Base-by-base conservation (phyloP, 2,113 vertebrate genomes). In the Carassius gibelio region DNA sequence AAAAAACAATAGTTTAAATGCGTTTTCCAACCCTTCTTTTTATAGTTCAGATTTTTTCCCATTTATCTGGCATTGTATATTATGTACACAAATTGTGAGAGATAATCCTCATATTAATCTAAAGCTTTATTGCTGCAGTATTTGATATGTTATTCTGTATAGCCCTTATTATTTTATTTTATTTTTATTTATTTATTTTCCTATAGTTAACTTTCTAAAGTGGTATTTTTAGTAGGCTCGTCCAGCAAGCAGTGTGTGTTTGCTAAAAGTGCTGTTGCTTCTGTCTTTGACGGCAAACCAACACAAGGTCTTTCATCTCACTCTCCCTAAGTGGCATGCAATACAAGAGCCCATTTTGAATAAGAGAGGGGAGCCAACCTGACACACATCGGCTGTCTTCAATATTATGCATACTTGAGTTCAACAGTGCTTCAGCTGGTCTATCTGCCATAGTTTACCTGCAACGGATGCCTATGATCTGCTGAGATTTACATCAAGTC, bases 381-480 rank as follows among this genome's bases (percentile, higher is more conserved):
- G 62, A 50, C 26, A 69, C 45, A 68, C 6, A 26, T 30, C 30
- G 1, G 17, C 64, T 69, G 80, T 26, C 23, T 36, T 81, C 26
- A 3, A 30, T 81, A 69, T 52, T 55, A 81, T 50, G 62, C 26
- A 7, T 45, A 81, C 64, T 68, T 81, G 62, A 81, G 80, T 81
- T 69, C 19, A 69, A 52, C 80, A 68, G 30, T 81, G 79, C 45
- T 81, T 69, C 79, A 81, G 62, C 80, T 30, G 42, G 17, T 81
- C 23, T 1, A 34, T 26, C 79, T 68, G 42, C n/a, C n/a, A 0
- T 80, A 45, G 59, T 23, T 26, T 45, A 45, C 23, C 1, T 30
- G 23, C 26, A 5, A 11, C 0, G 17, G 10, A 50, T 81, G 45
- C 42, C 62, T 21, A 5, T 52, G 42, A 52, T 68, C 42, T 30